Conservation (phyloP, 1,140 invertebrate species). For the Polypedilum vanderplanki region DNA sequence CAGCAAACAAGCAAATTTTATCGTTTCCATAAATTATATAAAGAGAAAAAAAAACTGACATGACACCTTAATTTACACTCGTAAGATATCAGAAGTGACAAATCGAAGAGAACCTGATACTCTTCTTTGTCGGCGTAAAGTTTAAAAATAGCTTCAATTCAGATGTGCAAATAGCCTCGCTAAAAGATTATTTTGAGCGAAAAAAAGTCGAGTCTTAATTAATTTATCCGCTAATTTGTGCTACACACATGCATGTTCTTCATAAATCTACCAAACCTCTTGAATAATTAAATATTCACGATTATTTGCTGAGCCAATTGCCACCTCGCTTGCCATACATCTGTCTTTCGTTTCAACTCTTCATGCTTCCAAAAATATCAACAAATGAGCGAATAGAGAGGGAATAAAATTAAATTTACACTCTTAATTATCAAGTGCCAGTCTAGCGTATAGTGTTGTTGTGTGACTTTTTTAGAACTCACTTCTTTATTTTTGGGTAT, state of each 20-base stretch:
- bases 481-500: not conserved
- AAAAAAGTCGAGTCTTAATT: not conserved
- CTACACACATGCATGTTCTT: not conserved
- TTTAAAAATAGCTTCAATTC: not conserved
- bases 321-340: not conserved
- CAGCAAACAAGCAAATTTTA: constrained; percentile 13
- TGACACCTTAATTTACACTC: constrained; percentile 17
- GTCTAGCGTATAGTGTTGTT: too few species aligned
- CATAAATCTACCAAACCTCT: not conserved
- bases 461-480: too few species aligned
- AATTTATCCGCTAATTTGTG: constrained; percentile 13
- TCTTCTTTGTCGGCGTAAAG: not conserved
- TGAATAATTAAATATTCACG: constrained; percentile 23
- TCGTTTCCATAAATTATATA: not conserved
- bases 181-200: not conserved
- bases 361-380: constrained; percentile 5
- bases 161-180: not conserved
- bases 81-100: not conserved
- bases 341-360: not conserved
- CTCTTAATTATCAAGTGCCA: not conserved
- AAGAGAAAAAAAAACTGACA: not conserved
- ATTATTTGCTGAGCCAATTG: not conserved
- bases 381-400: not conserved
- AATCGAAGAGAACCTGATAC: not conserved
- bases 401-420: not conserved